A percentile compares a stretch with the other conserved stretches of the same genome.
Conservation (phyloP, 2,888 invertebrate genomes). For the Portevinia maculata region DNA sequence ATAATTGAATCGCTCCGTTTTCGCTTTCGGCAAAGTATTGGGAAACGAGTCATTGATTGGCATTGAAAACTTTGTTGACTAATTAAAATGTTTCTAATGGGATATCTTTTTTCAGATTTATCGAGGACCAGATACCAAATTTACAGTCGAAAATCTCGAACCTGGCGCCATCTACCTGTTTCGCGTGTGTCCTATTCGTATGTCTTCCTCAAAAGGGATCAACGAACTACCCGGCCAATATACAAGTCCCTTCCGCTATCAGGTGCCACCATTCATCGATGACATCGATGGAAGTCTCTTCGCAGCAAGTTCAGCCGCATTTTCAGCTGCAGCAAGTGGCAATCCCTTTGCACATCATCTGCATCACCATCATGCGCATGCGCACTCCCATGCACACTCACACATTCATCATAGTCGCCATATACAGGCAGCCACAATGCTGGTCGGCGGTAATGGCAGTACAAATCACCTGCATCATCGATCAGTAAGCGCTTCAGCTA, state of each 20-base stretch:
- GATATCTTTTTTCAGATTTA: constrained; percentile 84
- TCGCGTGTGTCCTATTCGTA: constrained; percentile 90
- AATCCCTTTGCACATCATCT: constrained; percentile 75
- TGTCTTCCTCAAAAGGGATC: constrained; percentile 83
- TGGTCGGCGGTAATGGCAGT: constrained; percentile 73
- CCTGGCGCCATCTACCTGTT: constrained; percentile 90
- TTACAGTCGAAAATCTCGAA: constrained; percentile 87
- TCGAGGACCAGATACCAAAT: constrained; percentile 86
- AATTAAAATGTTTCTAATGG: too few relatives aligned
- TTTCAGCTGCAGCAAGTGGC: constrained; percentile 69
- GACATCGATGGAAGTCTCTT: constrained; percentile 77
- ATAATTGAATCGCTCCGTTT: too few relatives aligned
- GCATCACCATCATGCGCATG: constrained; percentile 75
- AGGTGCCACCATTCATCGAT: constrained; percentile 79
- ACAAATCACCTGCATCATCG: constrained; percentile 78
- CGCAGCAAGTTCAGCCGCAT: constrained; percentile 70
- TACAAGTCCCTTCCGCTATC: constrained; percentile 86
- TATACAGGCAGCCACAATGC: constrained; percentile 63
- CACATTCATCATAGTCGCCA: constrained; percentile 78
- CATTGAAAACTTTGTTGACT: too few relatives aligned
- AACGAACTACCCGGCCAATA: constrained; percentile 87
- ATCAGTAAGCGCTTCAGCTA: constrained; percentile 81
- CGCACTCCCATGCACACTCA: constrained; percentile 73
- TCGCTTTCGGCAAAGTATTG: too few relatives aligned
- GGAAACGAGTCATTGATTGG: too few relatives aligned